Evolutionary conservation across 1,140 invertebrate species (phyloP).

Genomic region (Spodoptera frugiperda): DNA sequence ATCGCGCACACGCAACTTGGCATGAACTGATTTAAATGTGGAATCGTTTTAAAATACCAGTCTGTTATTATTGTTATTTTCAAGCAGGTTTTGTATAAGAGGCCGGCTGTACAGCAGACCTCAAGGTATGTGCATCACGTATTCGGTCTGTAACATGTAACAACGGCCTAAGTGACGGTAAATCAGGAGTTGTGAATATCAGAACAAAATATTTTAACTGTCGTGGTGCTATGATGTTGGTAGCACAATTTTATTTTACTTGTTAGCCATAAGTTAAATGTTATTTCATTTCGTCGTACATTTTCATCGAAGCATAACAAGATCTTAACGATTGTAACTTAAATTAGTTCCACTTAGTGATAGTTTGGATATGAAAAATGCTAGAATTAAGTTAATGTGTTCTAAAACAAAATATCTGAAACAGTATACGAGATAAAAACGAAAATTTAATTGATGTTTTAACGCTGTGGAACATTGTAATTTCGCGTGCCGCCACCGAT

Average conservation of each 20-base stretch:
- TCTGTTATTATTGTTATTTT: slow-evolving; percentile 48
- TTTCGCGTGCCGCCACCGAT: slow-evolving; percentile 63
- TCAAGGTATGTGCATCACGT: no score
- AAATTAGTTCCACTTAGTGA: slow-evolving; percentile 67
- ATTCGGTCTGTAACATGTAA: background rate
- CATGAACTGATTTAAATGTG: slow-evolving; percentile 47
- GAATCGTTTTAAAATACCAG: slow-evolving; percentile 49
- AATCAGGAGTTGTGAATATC: slow-evolving; percentile 73
- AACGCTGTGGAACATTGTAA: slow-evolving; percentile 71
- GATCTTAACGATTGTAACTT: slow-evolving; percentile 46
- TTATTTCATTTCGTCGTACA: slow-evolving; percentile 58
- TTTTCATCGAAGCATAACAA: slow-evolving; percentile 40
- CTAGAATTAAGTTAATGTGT: slow-evolving; percentile 81
- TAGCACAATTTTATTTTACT: slow-evolving; percentile 75
- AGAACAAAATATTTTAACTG: slow-evolving; percentile 72
- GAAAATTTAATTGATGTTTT: slow-evolving; percentile 62
- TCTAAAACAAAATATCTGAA: slow-evolving; percentile 84
- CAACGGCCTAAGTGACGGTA: slow-evolving; percentile 9
- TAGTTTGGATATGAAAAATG: slow-evolving; percentile 67
- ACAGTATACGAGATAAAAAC: slow-evolving; percentile 81
- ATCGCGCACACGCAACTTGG: slow-evolving; percentile 62
- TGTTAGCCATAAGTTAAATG: slow-evolving; percentile 68
- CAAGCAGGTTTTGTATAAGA: slow-evolving; percentile 1
- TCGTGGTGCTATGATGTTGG: slow-evolving; percentile 71
- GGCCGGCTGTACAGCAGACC: background rate